Evolutionary conservation across 2,888 invertebrate genomes (phyloP), one percentile per base, ranked within the genome.

Genomic region (Caenorhabditis virilis): DNA sequence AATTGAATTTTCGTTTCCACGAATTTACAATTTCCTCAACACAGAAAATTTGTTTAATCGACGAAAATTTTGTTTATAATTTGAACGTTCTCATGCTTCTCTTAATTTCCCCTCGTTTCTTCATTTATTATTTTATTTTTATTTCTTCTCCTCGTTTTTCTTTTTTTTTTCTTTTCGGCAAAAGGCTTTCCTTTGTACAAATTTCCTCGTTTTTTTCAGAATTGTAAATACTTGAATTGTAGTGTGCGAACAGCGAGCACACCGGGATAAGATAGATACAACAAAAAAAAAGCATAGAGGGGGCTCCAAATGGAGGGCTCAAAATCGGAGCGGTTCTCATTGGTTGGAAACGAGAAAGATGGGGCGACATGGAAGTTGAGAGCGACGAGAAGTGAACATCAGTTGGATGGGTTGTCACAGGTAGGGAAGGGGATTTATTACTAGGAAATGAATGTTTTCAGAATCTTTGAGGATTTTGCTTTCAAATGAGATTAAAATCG

Each of bases 311-410:
- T 38, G 38, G 38, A 38, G 9, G 20, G 30, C 30, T 9, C 7
- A 5, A 38, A 38, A 38, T 7, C 38, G 9, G 38, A 20, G n/a
- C n/a, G n/a, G n/a, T n/a, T n/a, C n/a, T n/a, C n/a, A n/a, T n/a
- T n/a, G n/a, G n/a, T n/a, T n/a, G n/a, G n/a, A n/a, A n/a, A n/a
- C n/a, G n/a, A n/a, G n/a, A n/a, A n/a, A n/a, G n/a, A n/a, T n/a
- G n/a, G n/a, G n/a, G n/a, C n/a, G n/a, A n/a, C n/a, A 38, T 59
- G 59, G 59, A 53, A 52, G 42, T 49, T 60, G 5, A 36, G 60
- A 38, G 53, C 53, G 7, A 52, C 60, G 7, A 47, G 49, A 30
- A 60, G 60, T 54, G 60, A 60, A 45, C 53, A 60, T 45, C 60
- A 60, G 26, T 47, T 42, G 18, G 49, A 60, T 23, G 42, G 23